phyloP scores from a whole-genome alignment of 2,888 invertebrate genomes.

The Dusona sp. region DNA sequence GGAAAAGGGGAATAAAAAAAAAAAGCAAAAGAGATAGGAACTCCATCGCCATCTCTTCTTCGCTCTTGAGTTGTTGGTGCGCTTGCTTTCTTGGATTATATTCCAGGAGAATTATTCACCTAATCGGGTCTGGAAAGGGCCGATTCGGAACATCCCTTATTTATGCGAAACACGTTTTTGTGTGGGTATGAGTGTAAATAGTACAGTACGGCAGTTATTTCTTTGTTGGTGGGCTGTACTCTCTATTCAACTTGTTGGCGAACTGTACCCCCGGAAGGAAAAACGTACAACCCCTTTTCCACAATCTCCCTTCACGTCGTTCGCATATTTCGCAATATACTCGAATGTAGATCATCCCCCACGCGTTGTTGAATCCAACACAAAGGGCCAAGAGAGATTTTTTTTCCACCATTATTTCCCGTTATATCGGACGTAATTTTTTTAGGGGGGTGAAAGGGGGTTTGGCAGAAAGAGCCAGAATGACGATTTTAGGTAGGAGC shows the following conservation, averaged over 20 bases:
- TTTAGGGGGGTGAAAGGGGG: not conserved
- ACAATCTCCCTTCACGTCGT: constrained; percentile 39
- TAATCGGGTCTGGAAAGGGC: constrained; percentile 59
- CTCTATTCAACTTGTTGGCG: constrained; percentile 42
- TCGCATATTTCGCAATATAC: constrained; percentile 53
- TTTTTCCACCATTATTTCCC: constrained; percentile 55
- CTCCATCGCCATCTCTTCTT: constrained; percentile 22
- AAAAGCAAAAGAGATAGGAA: constrained; percentile 24
- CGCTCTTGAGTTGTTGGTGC: constrained; percentile 46
- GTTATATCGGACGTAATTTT: constrained; percentile 66
- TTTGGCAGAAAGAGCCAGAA: not conserved
- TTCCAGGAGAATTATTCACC: constrained; percentile 65
- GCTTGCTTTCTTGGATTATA: constrained; percentile 66
- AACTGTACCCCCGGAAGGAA: constrained; percentile 58
- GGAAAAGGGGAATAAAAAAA: constrained; percentile 37
- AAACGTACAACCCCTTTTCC: constrained; percentile 58
- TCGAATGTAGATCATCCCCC: constrained; percentile 62
- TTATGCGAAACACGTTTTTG: constrained; percentile 52
- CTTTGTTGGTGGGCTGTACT: constrained; percentile 45
- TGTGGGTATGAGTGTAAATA: constrained; percentile 14
- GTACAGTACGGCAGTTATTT: constrained; percentile 31
- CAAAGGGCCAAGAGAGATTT: constrained; percentile 62
- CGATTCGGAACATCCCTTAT: constrained; percentile 64
- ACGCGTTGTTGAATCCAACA: constrained; percentile 43
- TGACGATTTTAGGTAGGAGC: constrained; percentile 40